A percentile compares a stretch with the other conserved stretches of the same genome.
Conservation (phyloP, 1,140 invertebrate species). For the Eupeodes corollae region DNA sequence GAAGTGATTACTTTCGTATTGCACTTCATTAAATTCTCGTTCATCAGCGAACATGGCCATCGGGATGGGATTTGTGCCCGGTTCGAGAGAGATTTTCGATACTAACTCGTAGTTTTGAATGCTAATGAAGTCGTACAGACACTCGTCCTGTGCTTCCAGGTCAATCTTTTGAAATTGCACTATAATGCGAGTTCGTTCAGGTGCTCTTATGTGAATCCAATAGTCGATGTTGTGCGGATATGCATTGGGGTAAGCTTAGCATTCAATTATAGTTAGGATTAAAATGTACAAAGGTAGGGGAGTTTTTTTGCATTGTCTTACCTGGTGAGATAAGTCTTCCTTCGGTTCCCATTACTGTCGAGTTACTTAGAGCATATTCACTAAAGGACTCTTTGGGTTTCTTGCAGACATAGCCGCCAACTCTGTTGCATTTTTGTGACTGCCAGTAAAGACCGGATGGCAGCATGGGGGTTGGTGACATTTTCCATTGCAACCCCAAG, state of each 20-base stretch:
- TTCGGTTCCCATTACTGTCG: conserved; percentile 40
- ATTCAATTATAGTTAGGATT: conserved; percentile 26
- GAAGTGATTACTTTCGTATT: too few species aligned
- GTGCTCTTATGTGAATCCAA: conserved; percentile 47
- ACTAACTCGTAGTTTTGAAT: conserved; percentile 12
- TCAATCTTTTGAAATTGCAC: conserved; percentile 55
- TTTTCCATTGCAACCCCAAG: conserved; percentile 50
- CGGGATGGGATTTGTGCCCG: conserved; percentile 8
- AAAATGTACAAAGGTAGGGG: conserved; percentile 19
- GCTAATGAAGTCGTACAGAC: conserved; percentile 60
- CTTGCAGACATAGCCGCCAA: conserved; percentile 55
- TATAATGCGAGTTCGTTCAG: conserved; percentile 48
- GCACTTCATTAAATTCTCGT: background rate
- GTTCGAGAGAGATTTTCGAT: conserved; percentile 10
- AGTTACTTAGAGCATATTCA: conserved; percentile 18
- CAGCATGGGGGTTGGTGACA: conserved; percentile 44
- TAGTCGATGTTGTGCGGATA: conserved; percentile 61
- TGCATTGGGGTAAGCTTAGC: conserved; percentile 48
- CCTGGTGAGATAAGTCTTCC: conserved; percentile 30
- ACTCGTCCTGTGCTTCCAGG: conserved; percentile 59
- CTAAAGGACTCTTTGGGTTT: conserved; percentile 20
- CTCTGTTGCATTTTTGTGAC: conserved; percentile 41
- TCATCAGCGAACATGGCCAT: conserved; percentile 11
- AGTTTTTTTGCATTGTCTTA: background rate
- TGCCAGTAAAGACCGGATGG: conserved; percentile 54